Percentiles rank a stretch among this genome's conserved stretches.
Conservation (phyloP, 2,797 vertebrate species). For the Hippoglossus hippoglossus region DNA sequence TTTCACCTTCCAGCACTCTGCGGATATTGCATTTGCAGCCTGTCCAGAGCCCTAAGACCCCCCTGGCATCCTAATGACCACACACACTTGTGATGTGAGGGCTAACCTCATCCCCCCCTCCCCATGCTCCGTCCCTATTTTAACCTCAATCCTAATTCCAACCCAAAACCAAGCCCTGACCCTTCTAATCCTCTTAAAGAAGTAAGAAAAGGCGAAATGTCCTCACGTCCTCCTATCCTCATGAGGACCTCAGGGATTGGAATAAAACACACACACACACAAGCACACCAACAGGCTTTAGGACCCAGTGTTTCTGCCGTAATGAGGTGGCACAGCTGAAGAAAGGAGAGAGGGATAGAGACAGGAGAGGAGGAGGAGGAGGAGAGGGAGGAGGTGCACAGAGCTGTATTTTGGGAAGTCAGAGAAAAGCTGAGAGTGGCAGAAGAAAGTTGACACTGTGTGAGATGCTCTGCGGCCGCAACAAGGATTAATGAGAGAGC, state of each 20-base stretch:
- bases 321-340: constrained; percentile 44
- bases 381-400: constrained; percentile 13
- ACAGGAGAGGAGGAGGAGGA: constrained; percentile 33
- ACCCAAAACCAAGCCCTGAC: constrained; percentile 55
- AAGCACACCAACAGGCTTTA: constrained; percentile 60
- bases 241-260: constrained; percentile 23
- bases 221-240: constrained; percentile 33
- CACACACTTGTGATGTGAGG: constrained; percentile 13
- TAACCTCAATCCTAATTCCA: constrained; percentile 64
- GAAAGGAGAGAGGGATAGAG: constrained; percentile 1
- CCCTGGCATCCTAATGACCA: constrained; percentile 15
- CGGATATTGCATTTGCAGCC: constrained; percentile 20
- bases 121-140: constrained; percentile 29
- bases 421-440: constrained; percentile 54
- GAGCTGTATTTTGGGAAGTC: constrained; percentile 48
- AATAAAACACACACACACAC: constrained; percentile 16
- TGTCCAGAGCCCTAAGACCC: constrained; percentile 20
- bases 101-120: constrained; percentile 32
- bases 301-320: constrained; percentile 57
- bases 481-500: constrained; percentile 45
- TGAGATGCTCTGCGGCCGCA: constrained; percentile 25
- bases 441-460: constrained; percentile 62
- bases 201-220: constrained; percentile 70
- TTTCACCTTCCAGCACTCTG: no score
- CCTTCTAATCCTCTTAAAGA: constrained; percentile 71